phyloP scores from a whole-genome alignment of 2,113 vertebrate species.

The Rynchops niger region DNA sequence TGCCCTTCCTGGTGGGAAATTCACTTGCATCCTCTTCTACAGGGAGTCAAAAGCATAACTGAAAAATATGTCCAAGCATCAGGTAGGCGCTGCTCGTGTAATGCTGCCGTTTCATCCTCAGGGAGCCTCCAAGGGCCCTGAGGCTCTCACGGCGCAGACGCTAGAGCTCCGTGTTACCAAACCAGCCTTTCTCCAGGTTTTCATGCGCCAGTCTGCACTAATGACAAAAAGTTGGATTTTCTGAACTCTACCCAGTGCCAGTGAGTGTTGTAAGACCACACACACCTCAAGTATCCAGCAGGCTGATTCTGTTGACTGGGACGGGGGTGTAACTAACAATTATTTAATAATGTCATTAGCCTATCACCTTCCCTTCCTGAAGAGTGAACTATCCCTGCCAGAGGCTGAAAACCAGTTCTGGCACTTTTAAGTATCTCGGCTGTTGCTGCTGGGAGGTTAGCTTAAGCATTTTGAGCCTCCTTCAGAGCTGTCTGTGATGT shows the following conservation, averaged over 20 bases:
- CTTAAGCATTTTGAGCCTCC: neutral
- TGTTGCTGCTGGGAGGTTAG: neutral
- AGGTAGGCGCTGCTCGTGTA: neutral
- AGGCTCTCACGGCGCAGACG: neutral
- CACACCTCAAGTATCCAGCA: neutral
- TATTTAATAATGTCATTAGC: neutral
- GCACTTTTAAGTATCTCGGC: neutral
- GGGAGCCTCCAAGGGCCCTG: neutral
- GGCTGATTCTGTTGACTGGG: neutral
- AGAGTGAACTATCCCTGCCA: neutral
- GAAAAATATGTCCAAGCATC: neutral
- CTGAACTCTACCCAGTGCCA: neutral
- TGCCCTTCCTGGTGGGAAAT: neutral
- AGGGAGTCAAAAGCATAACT: neutral
- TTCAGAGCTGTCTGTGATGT: neutral
- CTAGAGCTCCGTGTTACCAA: neutral
- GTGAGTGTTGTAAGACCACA: neutral
- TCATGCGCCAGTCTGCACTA: neutral
- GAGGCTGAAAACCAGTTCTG: neutral
- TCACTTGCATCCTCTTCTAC: neutral
- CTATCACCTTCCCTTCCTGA: neutral
- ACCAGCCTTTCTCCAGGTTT: neutral
- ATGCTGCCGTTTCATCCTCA: neutral
- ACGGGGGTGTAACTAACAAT: neutral
- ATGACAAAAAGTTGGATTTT: neutral